Conservation (phyloP, 2,888 invertebrate genomes). For the Tholera decimalis region DNA sequence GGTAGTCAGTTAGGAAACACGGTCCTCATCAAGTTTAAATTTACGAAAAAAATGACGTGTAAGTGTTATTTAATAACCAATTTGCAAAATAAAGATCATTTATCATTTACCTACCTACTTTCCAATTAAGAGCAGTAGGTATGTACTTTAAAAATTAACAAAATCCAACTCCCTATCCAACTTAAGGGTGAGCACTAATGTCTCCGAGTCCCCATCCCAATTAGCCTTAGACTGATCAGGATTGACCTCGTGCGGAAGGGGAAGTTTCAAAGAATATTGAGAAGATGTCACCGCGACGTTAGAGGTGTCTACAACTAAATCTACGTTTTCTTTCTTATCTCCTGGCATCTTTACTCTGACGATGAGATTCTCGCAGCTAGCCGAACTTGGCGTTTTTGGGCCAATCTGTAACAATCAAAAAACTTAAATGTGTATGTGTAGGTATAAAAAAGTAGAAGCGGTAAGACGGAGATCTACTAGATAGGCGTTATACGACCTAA, state of each 20-base stretch:
- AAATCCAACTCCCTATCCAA: conserved; percentile 96
- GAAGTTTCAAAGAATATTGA: conserved; percentile 93
- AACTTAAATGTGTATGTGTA: too few species aligned
- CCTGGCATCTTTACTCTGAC: conserved; percentile 94
- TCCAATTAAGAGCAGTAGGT: neutral
- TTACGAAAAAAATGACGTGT: too few species aligned
- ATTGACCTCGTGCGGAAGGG: conserved; percentile 95
- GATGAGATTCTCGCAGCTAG: conserved; percentile 97
- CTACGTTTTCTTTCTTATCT: conserved; percentile 94
- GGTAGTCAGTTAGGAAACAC: too few species aligned
- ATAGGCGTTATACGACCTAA: neutral
- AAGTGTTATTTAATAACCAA: too few species aligned
- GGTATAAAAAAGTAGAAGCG: neutral
- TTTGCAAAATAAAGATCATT: too few species aligned
- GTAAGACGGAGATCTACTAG: neutral
- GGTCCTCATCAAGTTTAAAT: too few species aligned
- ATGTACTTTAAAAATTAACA: conserved; percentile 94
- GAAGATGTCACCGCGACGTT: conserved; percentile 93
- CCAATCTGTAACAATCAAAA: conserved; percentile 92
- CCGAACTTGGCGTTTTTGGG: conserved; percentile 94
- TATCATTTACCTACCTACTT: neutral
- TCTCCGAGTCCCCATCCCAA: conserved; percentile 93
- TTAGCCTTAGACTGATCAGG: conserved; percentile 95
- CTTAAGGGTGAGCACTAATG: conserved; percentile 93
- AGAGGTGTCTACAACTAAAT: conserved; percentile 92